Conservation (phyloP, 2,113 vertebrate species). For the Oriolus oriolus region DNA sequence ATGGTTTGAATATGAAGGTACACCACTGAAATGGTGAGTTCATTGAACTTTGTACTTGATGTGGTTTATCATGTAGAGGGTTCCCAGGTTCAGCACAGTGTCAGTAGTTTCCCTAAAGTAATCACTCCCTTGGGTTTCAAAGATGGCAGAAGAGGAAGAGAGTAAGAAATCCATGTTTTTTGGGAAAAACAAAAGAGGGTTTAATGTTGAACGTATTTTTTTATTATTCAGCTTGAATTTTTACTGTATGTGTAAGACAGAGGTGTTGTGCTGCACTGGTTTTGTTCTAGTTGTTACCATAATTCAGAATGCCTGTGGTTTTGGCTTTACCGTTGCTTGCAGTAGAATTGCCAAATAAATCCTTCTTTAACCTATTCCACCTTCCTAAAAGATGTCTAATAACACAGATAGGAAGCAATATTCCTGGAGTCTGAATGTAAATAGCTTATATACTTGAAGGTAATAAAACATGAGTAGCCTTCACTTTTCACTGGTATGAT, state of each 20-base stretch:
- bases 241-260: not conserved
- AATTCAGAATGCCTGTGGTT: not conserved
- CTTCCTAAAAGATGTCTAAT: not conserved
- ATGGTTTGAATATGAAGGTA: conserved; percentile 98
- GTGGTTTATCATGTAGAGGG: not conserved
- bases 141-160: not conserved
- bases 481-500: not conserved
- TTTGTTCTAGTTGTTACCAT: not conserved
- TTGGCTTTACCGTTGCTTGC: not conserved
- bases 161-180: not conserved
- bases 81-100: not conserved
- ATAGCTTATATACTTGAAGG: not conserved
- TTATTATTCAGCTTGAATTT: not conserved
- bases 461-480: not conserved
- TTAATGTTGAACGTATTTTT: not conserved
- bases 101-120: not conserved
- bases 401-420: not conserved
- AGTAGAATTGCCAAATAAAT: not conserved
- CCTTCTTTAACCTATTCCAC: not conserved
- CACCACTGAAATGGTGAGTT: conserved; percentile 94
- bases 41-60: not conserved
- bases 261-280: not conserved
- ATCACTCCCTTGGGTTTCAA: not conserved
- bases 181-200: not conserved
- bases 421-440: not conserved